Base-by-base conservation (phyloP, 2,113 vertebrate species). In the Austrofundulus limnaeus region DNA sequence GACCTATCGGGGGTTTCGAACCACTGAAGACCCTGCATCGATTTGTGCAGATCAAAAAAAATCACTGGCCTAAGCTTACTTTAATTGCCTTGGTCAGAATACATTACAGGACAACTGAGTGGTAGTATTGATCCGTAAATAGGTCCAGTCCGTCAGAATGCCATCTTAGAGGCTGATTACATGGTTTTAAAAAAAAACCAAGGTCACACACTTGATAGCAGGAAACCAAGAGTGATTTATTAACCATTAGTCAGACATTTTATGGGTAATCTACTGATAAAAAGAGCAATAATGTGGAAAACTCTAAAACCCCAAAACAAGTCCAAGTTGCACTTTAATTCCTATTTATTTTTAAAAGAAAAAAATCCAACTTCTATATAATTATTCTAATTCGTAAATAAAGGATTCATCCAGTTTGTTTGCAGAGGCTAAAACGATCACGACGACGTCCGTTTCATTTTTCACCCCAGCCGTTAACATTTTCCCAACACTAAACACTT, bases 81-180 rank as follows among this genome's bases (percentile, higher is more conserved):
- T 76, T 72, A 77, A 76, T 47, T 65, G 66, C 41, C 63, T 28
- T 15, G 57, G 67, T 74, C 80, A 83, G 72, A 74, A 74, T 72
- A 53, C 45, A 80, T 81, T 63, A 75, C 54, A 64, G 66, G 52
- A 19, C 25, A n/a, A 70, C 11, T 66, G 39, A 80, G 77, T 47
- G 59, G 61, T 24, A 11, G 24, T 75, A 85, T 80, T 66, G 75
- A 88, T 87, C 63, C 11, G 60, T 42, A 59, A 63, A 72, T 39
- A 43, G 20, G 3, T 12, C 6, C 1, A 3, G 51, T 59, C 55
- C 54, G 72, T 47, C 51, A 75, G 28, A 23, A 55, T 24, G 37
- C 16, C 38, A 51, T 51, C 23, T 49, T 11, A 25, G 68, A 63
- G 49, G 42, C 20, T 31, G 58, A 76, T n/a, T 38, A 38, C 0